Conservation (phyloP, 1,140 invertebrate species). For the Pseudachorutes palmiensis region DNA sequence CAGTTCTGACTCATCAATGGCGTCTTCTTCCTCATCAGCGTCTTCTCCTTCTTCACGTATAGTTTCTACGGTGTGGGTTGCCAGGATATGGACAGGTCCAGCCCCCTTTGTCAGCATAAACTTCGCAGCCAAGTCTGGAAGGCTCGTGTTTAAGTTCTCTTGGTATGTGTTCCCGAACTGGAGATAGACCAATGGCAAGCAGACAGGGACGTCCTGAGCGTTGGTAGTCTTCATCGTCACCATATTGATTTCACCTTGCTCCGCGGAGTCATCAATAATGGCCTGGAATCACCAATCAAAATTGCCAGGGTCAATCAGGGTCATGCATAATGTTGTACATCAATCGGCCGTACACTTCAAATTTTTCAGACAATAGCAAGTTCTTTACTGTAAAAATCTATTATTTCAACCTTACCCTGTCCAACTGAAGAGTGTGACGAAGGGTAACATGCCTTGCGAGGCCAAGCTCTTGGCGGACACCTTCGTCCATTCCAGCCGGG, state of each 20-base stretch:
- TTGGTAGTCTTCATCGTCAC: neutral
- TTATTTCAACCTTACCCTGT: too few relatives aligned
- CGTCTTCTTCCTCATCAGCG: slow-evolving; percentile 20
- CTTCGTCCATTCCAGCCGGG: neutral
- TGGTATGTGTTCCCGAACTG: slow-evolving; percentile 3
- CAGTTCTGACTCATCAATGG: slow-evolving; percentile 12
- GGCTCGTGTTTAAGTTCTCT: neutral
- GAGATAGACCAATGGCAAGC: slow-evolving; percentile 16
- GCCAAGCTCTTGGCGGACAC: too few relatives aligned
- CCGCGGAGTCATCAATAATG: too few relatives aligned
- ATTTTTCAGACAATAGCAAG: too few relatives aligned
- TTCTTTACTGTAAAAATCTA: too few relatives aligned
- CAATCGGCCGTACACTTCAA: too few relatives aligned
- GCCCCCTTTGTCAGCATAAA: slow-evolving; percentile 15
- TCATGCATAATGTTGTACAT: too few relatives aligned
- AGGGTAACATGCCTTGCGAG: too few relatives aligned
- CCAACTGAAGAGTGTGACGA: too few relatives aligned
- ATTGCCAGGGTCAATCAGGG: too few relatives aligned
- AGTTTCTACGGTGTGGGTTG: slow-evolving; percentile 7
- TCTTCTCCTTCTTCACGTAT: slow-evolving; percentile 8
- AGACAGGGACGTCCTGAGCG: neutral
- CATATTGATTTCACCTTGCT: neutral
- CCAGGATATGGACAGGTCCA: slow-evolving; percentile 21
- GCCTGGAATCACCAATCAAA: too few relatives aligned
- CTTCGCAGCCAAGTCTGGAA: neutral